These are phyloP conservation scores for Riparia riparia DNA, from an alignment of 2,113 vertebrate species.

Conservation along the genomic window DNA sequence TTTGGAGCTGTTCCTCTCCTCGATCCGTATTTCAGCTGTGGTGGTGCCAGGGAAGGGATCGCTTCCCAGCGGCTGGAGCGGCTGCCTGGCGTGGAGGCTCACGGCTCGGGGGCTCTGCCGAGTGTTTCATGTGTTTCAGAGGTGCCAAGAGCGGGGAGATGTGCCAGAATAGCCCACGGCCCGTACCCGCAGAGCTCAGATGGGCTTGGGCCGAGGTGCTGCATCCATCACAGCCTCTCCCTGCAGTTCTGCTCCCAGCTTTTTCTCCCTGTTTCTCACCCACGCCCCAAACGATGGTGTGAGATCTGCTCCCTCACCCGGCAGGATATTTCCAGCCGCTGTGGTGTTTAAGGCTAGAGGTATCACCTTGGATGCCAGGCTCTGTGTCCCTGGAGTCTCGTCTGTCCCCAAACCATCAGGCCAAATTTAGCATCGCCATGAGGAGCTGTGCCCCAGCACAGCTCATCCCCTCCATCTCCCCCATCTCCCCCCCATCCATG, in stretches of 20 bases:
- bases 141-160: neutral
- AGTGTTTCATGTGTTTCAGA: neutral
- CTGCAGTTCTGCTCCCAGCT: neutral
- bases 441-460: rapidly evolving
- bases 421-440: neutral
- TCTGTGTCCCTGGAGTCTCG: neutral
- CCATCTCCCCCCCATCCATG: neutral
- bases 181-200: neutral
- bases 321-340: neutral
- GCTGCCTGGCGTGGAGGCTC: constrained; percentile 11
- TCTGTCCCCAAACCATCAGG: neutral
- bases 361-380: neutral
- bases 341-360: neutral
- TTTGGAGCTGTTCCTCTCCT: constrained; percentile 24
- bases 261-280: neutral
- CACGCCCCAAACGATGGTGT: rapidly evolving
- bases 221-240: neutral
- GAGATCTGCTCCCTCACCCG: neutral
- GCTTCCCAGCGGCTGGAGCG: neutral
- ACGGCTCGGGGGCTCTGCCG: neutral
- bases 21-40: neutral
- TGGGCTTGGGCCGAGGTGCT: neutral
- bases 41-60: constrained; percentile 23
- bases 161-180: neutral
- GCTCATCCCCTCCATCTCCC: neutral